Evolutionary conservation across 2,797 vertebrate genomes (phyloP), one percentile per base, ranked within the genome.

Genomic region (Sebastiscus albofasciatus): DNA sequence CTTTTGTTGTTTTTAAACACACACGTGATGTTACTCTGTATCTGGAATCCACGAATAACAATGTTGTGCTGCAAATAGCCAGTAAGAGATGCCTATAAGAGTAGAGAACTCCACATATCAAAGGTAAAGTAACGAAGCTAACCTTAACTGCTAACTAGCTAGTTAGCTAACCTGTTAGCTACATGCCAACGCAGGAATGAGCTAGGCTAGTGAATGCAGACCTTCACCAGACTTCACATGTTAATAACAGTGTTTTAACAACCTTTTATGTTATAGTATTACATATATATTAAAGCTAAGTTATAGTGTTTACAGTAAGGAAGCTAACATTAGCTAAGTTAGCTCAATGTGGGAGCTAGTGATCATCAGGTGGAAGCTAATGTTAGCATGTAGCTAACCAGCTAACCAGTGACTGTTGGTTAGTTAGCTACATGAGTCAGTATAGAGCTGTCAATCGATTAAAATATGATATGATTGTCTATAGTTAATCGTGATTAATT

Each of bases 111-210:
- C 52, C 16, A 61, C 70, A 71, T 9, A 12, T 26, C 13, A 6
- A 82, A 92, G 93, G 91, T 93, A 90, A 87, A 69, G 86, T 83
- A 62, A 58, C 26, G 5, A 20, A 64, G 80, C 75, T 74, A 71
- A 72, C 7, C 24, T 7, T 65, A 60, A 31, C 56, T 34, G 62
- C 69, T 83, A 74, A 65, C 31, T 58, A 6, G n/a, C 18, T 64
- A 83, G 80, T 80, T 36, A 14, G 36, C 36, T 39, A 39, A 39
- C 36, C 13, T 6, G n/a, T 14, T 69, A 83, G 80, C 82, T 36
- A 13, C 20, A 34, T 7, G 80, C 81, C 71, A 69, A 82, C 34
- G 1, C 54, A 55, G 46, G 31, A 24, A 11, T 22, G 11, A 46
- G 24, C 24, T 24, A 24, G 24, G 26, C 26, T 26, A 26, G 36